These are phyloP conservation scores for Danaus melanippus DNA, from an alignment of 1,140 invertebrate genomes.

Conservation along the genomic window DNA sequence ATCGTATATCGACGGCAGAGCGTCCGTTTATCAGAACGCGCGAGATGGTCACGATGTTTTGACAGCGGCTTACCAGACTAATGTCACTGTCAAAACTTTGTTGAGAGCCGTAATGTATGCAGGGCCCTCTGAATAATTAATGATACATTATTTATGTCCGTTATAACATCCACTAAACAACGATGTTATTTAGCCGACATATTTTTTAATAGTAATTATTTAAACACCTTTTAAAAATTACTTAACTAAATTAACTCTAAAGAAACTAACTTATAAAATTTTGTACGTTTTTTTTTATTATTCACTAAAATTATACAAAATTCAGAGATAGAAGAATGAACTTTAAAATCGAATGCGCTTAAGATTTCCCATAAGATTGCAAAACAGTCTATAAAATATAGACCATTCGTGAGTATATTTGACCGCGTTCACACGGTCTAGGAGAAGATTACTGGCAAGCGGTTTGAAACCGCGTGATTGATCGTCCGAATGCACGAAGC, in stretches of 20 bases:
- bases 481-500: slow-evolving; percentile 41
- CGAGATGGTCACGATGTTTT: slow-evolving; percentile 26
- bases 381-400: slow-evolving; percentile 49
- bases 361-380: slow-evolving; percentile 40
- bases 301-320: too few species aligned
- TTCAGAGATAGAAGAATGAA: slow-evolving; percentile 2
- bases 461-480: slow-evolving; percentile 54
- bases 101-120: slow-evolving; percentile 2
- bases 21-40: slow-evolving; percentile 27
- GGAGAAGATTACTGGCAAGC: slow-evolving; percentile 49
- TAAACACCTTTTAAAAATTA: too few species aligned
- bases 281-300: too few species aligned
- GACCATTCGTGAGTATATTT: slow-evolving; percentile 39
- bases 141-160: slow-evolving; percentile 6
- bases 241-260: too few species aligned
- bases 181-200: too few species aligned
- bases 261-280: too few species aligned
- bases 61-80: slow-evolving; percentile 21
- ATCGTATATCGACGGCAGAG: slow-evolving; percentile 39
- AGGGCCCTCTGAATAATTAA: slow-evolving; percentile 2
- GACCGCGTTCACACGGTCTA: slow-evolving; percentile 62
- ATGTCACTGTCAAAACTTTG: slow-evolving; percentile 30
- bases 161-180: slow-evolving; percentile 1
- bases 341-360: slow-evolving; percentile 11
- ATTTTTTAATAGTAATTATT: too few species aligned